phyloP scores from a whole-genome alignment of 2,888 invertebrate species.

The Acheta domesticus region DNA sequence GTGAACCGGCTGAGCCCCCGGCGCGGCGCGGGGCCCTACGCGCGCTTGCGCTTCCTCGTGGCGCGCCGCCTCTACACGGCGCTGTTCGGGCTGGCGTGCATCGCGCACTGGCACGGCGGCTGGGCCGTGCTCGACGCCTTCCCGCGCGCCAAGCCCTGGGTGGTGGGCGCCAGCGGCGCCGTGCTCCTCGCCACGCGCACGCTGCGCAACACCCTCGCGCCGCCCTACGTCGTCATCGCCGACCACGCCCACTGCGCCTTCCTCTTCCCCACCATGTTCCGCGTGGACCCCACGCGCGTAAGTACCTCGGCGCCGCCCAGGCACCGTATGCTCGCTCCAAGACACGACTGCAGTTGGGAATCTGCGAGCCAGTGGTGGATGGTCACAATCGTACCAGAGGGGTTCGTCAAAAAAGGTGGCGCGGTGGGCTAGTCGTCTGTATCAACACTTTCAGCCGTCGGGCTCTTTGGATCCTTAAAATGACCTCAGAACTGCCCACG shows the following conservation, averaged over 20 bases:
- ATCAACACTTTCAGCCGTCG: too few species aligned
- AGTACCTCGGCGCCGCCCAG: too few species aligned
- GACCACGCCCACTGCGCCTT: slow-evolving; percentile 59
- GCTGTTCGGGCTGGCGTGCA: slow-evolving; percentile 73
- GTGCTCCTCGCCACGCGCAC: too few species aligned
- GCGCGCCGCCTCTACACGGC: slow-evolving; percentile 66
- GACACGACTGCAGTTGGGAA: too few species aligned
- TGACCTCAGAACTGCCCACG: too few species aligned
- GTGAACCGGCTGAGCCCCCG: neutral
- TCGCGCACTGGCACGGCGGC: slow-evolving; percentile 83
- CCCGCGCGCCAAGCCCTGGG: slow-evolving; percentile 47
- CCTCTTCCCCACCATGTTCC: slow-evolving; percentile 58
- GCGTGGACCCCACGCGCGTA: slow-evolving; percentile 45
- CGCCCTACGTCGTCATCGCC: slow-evolving; percentile 56
- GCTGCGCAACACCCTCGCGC: neutral
- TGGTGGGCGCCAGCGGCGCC: too few species aligned
- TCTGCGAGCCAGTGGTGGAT: too few species aligned
- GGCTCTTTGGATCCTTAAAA: too few species aligned
- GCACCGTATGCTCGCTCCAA: too few species aligned
- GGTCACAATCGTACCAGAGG: too few species aligned
- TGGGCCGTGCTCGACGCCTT: slow-evolving; percentile 74
- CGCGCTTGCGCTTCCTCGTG: slow-evolving; percentile 55
- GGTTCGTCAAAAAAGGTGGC: too few species aligned
- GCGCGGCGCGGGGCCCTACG: slow-evolving; percentile 46
- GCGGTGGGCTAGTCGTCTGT: too few species aligned